Percentiles rank a stretch among this genome's conserved stretches.
These are phyloP conservation scores for Axea sp. DNA, from an alignment of 2,888 invertebrate species.

Conservation along the genomic window DNA sequence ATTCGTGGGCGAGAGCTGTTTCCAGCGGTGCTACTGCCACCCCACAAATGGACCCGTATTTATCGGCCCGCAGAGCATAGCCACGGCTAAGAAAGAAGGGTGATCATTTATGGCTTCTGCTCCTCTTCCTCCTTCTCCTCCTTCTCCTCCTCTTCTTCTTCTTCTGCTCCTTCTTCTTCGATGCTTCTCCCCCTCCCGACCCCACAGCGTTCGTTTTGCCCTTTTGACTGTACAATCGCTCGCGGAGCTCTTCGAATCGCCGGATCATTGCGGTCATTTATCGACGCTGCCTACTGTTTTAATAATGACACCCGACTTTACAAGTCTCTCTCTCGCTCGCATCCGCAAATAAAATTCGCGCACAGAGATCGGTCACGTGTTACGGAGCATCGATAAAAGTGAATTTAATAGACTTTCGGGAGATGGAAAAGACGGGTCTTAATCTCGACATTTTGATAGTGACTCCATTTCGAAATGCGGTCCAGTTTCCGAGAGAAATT, in stretches of 20 bases:
- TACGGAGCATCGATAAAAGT: slow-evolving; percentile 55
- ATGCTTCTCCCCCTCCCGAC: slow-evolving; percentile 10
- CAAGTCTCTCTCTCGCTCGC: slow-evolving; percentile 45
- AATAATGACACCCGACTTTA: slow-evolving; percentile 72
- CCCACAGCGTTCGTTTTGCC: slow-evolving; percentile 37
- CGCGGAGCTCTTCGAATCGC: slow-evolving; percentile 64
- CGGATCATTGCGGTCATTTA: slow-evolving; percentile 77
- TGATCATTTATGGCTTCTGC: slow-evolving; percentile 74
- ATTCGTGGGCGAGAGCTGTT: slow-evolving; percentile 71
- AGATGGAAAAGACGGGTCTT: slow-evolving; percentile 35
- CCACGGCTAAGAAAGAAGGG: slow-evolving; percentile 73
- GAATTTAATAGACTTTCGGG: slow-evolving; percentile 51
- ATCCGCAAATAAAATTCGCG: slow-evolving; percentile 62
- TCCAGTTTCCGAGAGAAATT: too few relatives aligned
- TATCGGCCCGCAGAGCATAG: slow-evolving; percentile 79
- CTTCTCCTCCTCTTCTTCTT: slow-evolving; percentile 21
- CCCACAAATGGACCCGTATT: slow-evolving; percentile 75
- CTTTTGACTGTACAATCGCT: slow-evolving; percentile 76
- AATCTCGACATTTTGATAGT: slow-evolving; percentile 17
- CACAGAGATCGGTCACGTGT: slow-evolving; percentile 64
- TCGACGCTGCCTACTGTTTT: slow-evolving; percentile 74
- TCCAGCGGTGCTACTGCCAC: slow-evolving; percentile 68
- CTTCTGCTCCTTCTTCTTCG: slow-evolving; percentile 35
- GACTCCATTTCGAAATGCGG: not conserved
- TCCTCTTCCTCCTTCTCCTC: slow-evolving; percentile 44